A percentile compares a stretch with the other conserved stretches of the same genome.
Evolutionary conservation across 1,140 invertebrate species (phyloP).

Genomic region (Drosophila paulistorum): DNA sequence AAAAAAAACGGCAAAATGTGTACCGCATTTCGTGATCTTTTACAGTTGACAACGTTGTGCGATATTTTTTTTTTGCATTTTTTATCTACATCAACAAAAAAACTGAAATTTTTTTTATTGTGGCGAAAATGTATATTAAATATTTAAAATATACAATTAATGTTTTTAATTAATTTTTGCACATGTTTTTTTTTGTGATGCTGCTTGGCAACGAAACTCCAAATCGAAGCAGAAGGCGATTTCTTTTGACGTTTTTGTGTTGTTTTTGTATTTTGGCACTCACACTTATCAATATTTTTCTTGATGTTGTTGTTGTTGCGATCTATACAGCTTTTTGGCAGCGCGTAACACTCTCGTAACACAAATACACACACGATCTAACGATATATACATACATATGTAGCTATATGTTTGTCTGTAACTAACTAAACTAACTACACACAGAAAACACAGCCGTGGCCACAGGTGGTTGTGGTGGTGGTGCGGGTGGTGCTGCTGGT

Average conservation of each 20-base stretch:
- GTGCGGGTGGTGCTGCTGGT: neutral
- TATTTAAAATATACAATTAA: conserved; percentile 41
- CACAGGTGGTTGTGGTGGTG: neutral
- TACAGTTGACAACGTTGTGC: conserved; percentile 49
- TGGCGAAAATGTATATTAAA: conserved; percentile 37
- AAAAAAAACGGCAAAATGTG: conserved; percentile 27
- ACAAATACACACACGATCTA: conserved; percentile 38
- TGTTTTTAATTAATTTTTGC: conserved; percentile 26
- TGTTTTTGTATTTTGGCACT: conserved; percentile 42
- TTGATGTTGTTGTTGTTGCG: conserved; percentile 22
- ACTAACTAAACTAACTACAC: conserved; percentile 38
- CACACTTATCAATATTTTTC: conserved; percentile 42
- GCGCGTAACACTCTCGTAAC: conserved; percentile 41
- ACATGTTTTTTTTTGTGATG: conserved; percentile 22
- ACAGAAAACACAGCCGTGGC: conserved; percentile 26
- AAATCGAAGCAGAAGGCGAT: conserved; percentile 20
- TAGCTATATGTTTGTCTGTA: neutral
- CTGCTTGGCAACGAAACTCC: conserved; percentile 48
- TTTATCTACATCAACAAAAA: conserved; percentile 61
- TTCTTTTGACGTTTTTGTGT: conserved; percentile 23
- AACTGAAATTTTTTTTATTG: conserved; percentile 40
- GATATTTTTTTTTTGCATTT: conserved; percentile 35
- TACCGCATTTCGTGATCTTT: conserved; percentile 73
- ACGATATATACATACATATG: too few relatives aligned
- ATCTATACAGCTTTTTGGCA: conserved; percentile 64